Conservation (phyloP, 1,140 invertebrate species). For the Ectropis grisescens region DNA sequence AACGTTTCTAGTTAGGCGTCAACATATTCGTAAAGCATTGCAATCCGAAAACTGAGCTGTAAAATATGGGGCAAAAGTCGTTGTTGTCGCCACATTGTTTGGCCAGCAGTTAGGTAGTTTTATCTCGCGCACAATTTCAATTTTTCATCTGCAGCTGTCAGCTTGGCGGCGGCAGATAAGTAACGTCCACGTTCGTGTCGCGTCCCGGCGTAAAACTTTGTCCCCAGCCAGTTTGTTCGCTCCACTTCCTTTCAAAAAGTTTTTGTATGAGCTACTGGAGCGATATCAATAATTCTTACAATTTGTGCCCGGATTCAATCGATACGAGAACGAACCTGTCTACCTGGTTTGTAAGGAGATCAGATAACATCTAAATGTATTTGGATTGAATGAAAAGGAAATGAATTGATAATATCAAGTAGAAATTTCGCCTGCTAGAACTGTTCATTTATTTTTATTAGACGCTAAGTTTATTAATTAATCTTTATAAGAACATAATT, state of each 20-base stretch:
- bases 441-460: too few species aligned
- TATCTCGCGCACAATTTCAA: conserved; percentile 68
- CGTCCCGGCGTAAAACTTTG: conserved; percentile 56
- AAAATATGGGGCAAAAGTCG: too few species aligned
- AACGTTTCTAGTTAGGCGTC: too few species aligned
- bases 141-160: conserved; percentile 68
- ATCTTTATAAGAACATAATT: too few species aligned
- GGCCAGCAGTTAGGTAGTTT: conserved; percentile 55
- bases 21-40: too few species aligned
- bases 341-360: conserved; percentile 5
- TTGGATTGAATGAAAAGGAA: too few species aligned
- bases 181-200: conserved; percentile 48
- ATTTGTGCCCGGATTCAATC: conserved; percentile 34
- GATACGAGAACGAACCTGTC: conserved; percentile 16
- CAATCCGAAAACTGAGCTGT: too few species aligned
- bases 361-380: too few species aligned
- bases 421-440: too few species aligned
- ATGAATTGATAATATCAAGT: too few species aligned
- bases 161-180: conserved; percentile 59
- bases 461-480: too few species aligned
- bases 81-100: conserved; percentile 53
- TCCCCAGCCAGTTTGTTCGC: conserved; percentile 50
- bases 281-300: conserved; percentile 60
- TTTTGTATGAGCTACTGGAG: conserved; percentile 49
- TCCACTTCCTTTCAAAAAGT: conserved; percentile 60